These are phyloP conservation scores for Coendou prehensilis DNA, from an alignment of 2,797 vertebrate genomes.

Conservation along the genomic window DNA sequence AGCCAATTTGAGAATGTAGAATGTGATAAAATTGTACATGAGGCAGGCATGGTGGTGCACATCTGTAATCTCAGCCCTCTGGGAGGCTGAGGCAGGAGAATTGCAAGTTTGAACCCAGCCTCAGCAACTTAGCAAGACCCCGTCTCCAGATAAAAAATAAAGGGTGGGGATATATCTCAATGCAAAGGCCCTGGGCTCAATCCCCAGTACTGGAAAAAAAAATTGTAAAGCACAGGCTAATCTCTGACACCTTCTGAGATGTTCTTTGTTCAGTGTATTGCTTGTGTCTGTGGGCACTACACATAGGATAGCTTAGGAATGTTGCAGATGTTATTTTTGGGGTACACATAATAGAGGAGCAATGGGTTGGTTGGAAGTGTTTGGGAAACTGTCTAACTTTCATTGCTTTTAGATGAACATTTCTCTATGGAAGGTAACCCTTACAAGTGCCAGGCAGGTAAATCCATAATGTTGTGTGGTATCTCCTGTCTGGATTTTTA, in stretches of 20 bases:
- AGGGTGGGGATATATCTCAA: neutral
- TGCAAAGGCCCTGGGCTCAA: neutral
- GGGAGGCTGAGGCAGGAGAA: neutral
- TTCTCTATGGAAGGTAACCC: conserved; percentile 64
- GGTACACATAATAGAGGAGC: neutral
- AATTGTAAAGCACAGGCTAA: neutral
- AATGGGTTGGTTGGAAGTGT: conserved; percentile 53
- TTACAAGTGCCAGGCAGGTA: conserved; percentile 57
- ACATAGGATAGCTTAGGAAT: conserved; percentile 33
- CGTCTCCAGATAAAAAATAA: neutral
- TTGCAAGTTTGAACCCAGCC: neutral
- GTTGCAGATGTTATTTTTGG: conserved; percentile 50
- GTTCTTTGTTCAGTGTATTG: conserved; percentile 12
- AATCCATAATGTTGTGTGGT: conserved; percentile 70
- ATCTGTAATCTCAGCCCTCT: neutral
- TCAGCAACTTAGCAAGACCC: neutral
- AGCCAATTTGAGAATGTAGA: neutral
- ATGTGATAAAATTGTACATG: neutral
- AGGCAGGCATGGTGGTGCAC: neutral
- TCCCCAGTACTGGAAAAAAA: neutral
- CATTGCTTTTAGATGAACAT: conserved; percentile 54
- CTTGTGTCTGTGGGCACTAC: neutral
- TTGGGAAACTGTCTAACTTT: conserved; percentile 65
- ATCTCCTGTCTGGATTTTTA: conserved; percentile 71
- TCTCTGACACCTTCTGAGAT: neutral